Base-by-base conservation (phyloP, 1,140 invertebrate genomes). In the Meloidogyne floridensis region DNA sequence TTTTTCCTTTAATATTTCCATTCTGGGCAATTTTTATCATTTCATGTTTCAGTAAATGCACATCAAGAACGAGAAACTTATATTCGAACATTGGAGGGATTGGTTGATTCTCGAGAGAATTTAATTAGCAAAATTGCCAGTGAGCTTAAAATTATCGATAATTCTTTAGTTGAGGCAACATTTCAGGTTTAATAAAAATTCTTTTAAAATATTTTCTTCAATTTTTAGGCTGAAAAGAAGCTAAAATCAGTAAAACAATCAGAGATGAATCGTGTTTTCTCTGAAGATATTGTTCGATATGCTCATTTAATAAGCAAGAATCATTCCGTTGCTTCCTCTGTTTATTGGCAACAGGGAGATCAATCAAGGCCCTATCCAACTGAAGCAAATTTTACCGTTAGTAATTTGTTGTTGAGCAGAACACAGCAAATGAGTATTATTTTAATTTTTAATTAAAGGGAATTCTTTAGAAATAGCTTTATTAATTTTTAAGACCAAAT, bases 281-380 rank as follows among this genome's bases (percentile, higher is more conserved):
- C 81, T 11, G 86, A 86, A 59, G 76, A 84, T 20, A 81, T 86
- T 18, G 78, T 87, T 74, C 83, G 85, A 20, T 83, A 74, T 54
- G 83, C 85, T 9, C 77, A 87, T 70, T 74, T 73, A 54, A 86
- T 80, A 56, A 80, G 80, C 75, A 80, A 80, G 51, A 77, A 80
- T 59, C 51, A 80, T 80, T 80, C 84, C 11, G 84, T 85, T 18
- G 82, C 84, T 42, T 84, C 84, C 43, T 83, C 84, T 13, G 54
- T 79, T 51, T 84, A 86, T 65, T 85, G 84, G 84, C 53, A 77
- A 42, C 84, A 83, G 20, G 84, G 84, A 54, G 84, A 85, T 83
- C 84, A 73, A 2, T 71, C 53, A 15, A 42, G 84, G 69, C 84
- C 84, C 5, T 85, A 84, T 65, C 84, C 84, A 4, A 86, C 85